A percentile compares a stretch with the other conserved stretches of the same genome.
These are phyloP conservation scores for Lepidurus apus DNA, from an alignment of 1,140 invertebrate genomes.

Conservation along the genomic window DNA sequence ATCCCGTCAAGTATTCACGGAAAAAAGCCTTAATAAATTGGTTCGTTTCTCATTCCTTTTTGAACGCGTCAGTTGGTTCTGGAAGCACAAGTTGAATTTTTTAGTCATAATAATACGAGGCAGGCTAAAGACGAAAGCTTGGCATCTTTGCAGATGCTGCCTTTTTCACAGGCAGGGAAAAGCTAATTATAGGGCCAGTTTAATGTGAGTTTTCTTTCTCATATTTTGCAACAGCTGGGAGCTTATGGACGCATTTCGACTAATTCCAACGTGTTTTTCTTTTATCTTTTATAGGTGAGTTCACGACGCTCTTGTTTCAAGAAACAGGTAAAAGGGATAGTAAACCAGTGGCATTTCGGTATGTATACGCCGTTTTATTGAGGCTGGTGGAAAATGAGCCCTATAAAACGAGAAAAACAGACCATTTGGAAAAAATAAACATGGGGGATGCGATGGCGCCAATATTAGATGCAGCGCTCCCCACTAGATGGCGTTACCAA, in stretches of 20 bases:
- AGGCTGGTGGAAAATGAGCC: not conserved
- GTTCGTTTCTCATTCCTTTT: not conserved
- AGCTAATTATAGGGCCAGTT: constrained; percentile 1
- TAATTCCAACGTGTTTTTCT: constrained; percentile 11
- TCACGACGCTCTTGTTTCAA: constrained; percentile 30
- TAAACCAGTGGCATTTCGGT: not conserved
- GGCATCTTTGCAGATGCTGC: not conserved
- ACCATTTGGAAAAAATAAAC: not conserved
- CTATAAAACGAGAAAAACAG: not conserved
- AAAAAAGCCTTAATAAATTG: not conserved
- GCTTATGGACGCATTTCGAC: not conserved
- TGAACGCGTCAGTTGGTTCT: not conserved
- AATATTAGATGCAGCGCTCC: not conserved
- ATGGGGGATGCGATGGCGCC: not conserved
- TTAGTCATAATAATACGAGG: too few species aligned
- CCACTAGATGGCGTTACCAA: not conserved
- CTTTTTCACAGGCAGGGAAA: not conserved
- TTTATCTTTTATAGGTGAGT: constrained; percentile 32
- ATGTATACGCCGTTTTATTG: not conserved
- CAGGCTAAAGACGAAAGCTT: too few species aligned
- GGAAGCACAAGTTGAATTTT: too few species aligned
- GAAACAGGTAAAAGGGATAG: constrained; percentile 28
- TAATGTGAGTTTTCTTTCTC: not conserved
- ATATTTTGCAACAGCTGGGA: not conserved
- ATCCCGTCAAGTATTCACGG: not conserved